Conservation (phyloP, 2,797 vertebrate species). For the Myoxocephalus aenaeus region DNA sequence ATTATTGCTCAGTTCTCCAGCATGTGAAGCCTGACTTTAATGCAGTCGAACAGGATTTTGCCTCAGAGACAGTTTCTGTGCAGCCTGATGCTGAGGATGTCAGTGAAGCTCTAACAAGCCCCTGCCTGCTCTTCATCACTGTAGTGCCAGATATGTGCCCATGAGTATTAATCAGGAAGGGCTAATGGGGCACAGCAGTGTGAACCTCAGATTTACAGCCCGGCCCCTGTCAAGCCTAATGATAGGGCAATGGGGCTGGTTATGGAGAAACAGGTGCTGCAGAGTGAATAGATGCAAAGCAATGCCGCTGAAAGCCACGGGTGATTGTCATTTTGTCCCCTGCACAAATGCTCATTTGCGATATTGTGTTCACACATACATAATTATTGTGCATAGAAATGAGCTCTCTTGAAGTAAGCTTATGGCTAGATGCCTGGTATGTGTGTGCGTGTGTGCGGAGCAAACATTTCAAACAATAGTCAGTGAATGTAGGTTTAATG, state of each 20-base stretch:
- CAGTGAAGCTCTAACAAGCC: slow-evolving; percentile 56
- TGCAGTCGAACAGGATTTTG: slow-evolving; percentile 26
- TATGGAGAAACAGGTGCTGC: slow-evolving; percentile 76
- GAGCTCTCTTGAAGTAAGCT: slow-evolving; percentile 47
- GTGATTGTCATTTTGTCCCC: slow-evolving; percentile 78
- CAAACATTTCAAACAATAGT: slow-evolving; percentile 37
- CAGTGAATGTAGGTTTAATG: slow-evolving; percentile 7
- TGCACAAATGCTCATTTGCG: slow-evolving; percentile 75
- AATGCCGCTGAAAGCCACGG: slow-evolving; percentile 67
- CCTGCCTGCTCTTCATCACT: slow-evolving; percentile 64
- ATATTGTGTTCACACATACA: slow-evolving; percentile 68
- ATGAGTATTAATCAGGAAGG: slow-evolving; percentile 80
- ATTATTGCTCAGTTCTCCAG: slow-evolving; percentile 30
- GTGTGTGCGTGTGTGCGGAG: not conserved
- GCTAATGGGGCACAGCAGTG: slow-evolving; percentile 74
- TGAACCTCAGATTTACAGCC: slow-evolving; percentile 79
- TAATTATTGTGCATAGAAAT: slow-evolving; percentile 72
- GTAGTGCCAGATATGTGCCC: slow-evolving; percentile 71
- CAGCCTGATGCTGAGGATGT: slow-evolving; percentile 42
- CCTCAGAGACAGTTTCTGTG: slow-evolving; percentile 25
- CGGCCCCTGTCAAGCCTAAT: slow-evolving; percentile 75
- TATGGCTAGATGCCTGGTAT: slow-evolving; percentile 18
- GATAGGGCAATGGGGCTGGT: slow-evolving; percentile 70
- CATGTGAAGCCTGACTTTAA: slow-evolving; percentile 17
- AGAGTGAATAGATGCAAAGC: slow-evolving; percentile 71